A percentile compares a stretch with the other conserved stretches of the same genome.
phyloP scores from a whole-genome alignment of 2,888 invertebrate species.

The Elmis aenea region DNA sequence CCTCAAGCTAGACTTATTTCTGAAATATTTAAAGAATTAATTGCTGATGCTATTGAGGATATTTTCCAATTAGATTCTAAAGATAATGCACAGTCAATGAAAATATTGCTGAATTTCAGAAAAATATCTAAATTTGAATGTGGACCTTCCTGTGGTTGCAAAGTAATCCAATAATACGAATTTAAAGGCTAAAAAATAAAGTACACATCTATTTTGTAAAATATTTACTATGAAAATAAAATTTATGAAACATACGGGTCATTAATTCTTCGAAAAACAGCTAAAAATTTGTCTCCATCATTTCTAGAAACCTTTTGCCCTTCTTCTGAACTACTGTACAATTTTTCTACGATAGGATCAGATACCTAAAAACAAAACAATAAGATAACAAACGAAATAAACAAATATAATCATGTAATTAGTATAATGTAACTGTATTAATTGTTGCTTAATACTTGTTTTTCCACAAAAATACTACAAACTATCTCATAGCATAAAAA shows the following conservation, averaged over 20 bases:
- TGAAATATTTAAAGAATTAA: constrained; percentile 29
- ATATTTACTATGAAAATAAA: constrained; percentile 1
- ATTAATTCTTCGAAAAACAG: constrained; percentile 72
- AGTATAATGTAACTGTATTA: background rate
- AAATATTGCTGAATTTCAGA: too few relatives aligned
- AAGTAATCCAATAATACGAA: background rate
- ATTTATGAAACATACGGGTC: constrained; percentile 43
- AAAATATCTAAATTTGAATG: constrained; percentile 3
- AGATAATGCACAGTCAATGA: background rate
- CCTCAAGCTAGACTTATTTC: constrained; percentile 28
- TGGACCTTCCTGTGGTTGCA: constrained; percentile 1
- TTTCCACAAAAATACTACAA: too few relatives aligned
- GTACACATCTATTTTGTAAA: background rate
- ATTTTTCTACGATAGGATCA: constrained; percentile 83
- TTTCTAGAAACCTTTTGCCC: constrained; percentile 97
- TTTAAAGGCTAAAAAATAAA: too few relatives aligned
- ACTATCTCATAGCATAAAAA: too few relatives aligned
- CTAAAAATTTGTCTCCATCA: constrained; percentile 88
- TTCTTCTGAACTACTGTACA: constrained; percentile 93
- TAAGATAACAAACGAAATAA: too few relatives aligned
- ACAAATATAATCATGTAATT: constrained; percentile 1
- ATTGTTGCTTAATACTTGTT: too few relatives aligned
- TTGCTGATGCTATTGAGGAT: constrained; percentile 31
- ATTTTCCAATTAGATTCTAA: constrained; percentile 28
- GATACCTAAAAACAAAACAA: constrained; percentile 65